Conservation (phyloP, 2,888 invertebrate species). For the Dryobota labecula region DNA sequence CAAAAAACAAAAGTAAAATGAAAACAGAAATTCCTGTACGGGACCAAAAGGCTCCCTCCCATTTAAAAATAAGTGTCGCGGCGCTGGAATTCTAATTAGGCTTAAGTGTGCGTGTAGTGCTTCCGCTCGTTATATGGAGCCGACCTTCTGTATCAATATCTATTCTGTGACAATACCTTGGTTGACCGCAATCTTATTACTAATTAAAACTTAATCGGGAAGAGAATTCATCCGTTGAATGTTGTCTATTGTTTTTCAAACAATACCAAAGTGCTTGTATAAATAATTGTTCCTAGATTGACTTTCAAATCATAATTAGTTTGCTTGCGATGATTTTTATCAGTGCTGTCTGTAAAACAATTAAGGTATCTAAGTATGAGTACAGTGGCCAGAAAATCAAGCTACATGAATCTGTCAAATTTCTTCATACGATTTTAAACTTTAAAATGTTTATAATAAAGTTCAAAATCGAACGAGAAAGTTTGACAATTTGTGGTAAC, state of each 20-base stretch:
- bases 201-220: conserved; percentile 61
- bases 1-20: too few species aligned
- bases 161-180: conserved; percentile 30
- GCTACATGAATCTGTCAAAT: too few species aligned
- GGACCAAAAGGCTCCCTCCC: too few species aligned
- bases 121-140: neutral
- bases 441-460: too few species aligned
- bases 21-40: too few species aligned
- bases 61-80: too few species aligned
- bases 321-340: conserved; percentile 30
- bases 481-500: too few species aligned
- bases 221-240: conserved; percentile 49
- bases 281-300: conserved; percentile 53
- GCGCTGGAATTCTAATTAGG: too few species aligned
- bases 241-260: conserved; percentile 55
- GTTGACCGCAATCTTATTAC: conserved; percentile 53
- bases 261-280: conserved; percentile 47
- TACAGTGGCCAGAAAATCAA: too few species aligned
- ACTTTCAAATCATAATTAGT: conserved; percentile 58
- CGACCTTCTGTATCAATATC: neutral
- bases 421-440: too few species aligned
- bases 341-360: neutral
- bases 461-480: too few species aligned
- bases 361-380: neutral
- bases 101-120: neutral